Conservation (phyloP, 2,888 invertebrate genomes). For the Drosophila emarginata region DNA sequence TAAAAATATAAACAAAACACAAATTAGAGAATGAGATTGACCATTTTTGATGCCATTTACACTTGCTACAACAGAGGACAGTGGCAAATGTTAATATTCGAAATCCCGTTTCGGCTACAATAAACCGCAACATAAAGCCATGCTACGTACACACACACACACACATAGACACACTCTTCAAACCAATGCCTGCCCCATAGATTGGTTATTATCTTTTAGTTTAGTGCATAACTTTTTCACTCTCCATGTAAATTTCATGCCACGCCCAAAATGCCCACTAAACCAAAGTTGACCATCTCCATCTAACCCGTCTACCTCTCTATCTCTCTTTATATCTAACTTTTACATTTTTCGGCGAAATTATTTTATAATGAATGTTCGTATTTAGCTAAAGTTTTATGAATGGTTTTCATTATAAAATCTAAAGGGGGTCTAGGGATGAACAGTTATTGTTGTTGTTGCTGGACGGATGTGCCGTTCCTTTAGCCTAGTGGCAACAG, state of each 20-base stretch:
- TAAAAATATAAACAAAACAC: constrained; percentile 7
- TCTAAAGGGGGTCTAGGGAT: background rate
- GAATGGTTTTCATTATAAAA: constrained; percentile 74
- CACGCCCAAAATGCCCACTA: constrained; percentile 10
- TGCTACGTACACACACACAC: constrained; percentile 24
- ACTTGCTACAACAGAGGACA: constrained; percentile 1
- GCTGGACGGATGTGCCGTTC: background rate
- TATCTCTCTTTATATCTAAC: constrained; percentile 9
- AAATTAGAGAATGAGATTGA: constrained; percentile 24
- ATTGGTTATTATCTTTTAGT: constrained; percentile 74
- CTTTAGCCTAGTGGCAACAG: constrained; percentile 40
- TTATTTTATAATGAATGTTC: constrained; percentile 77
- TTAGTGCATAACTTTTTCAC: constrained; percentile 70
- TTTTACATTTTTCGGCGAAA: constrained; percentile 52
- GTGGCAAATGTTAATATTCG: no score
- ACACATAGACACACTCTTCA: constrained; percentile 41
- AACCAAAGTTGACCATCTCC: background rate
- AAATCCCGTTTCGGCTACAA: background rate
- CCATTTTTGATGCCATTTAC: constrained; percentile 25
- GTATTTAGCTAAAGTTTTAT: constrained; percentile 76
- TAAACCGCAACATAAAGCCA: constrained; percentile 28
- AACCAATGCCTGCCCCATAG: constrained; percentile 41
- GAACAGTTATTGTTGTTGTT: no score
- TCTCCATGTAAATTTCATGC: constrained; percentile 68
- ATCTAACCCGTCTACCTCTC: background rate